phyloP scores from a whole-genome alignment of 2,888 invertebrate species.

The Machimus rusticus region DNA sequence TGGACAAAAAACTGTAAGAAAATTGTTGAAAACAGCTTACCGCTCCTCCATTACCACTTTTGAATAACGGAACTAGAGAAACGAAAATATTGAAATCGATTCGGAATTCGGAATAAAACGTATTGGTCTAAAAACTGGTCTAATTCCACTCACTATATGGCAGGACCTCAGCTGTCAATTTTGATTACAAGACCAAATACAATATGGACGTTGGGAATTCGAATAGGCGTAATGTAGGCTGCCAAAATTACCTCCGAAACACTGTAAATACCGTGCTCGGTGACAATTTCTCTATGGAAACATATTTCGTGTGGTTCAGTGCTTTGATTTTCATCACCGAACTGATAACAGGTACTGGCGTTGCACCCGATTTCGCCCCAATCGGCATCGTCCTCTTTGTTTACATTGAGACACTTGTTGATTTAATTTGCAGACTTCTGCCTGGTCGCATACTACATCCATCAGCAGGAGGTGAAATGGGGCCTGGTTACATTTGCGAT shows the following conservation, averaged over 20 bases:
- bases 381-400: slow-evolving; percentile 31
- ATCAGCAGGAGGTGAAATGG: slow-evolving; percentile 47
- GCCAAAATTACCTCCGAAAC: slow-evolving; percentile 42
- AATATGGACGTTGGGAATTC: slow-evolving; percentile 48
- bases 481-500: slow-evolving; percentile 47
- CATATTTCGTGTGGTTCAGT: slow-evolving; percentile 50
- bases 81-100: neutral
- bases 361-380: neutral
- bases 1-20: too few relatives aligned
- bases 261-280: slow-evolving; percentile 24
- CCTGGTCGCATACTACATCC: slow-evolving; percentile 48
- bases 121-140: neutral
- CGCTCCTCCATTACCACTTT: neutral
- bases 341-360: slow-evolving; percentile 46
- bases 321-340: slow-evolving; percentile 49
- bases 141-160: neutral
- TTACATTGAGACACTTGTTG: slow-evolving; percentile 39
- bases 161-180: neutral
- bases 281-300: slow-evolving; percentile 48
- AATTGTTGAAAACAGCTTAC: too few relatives aligned
- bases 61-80: neutral
- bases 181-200: slow-evolving; percentile 7
- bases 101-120: neutral
- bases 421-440: slow-evolving; percentile 46
- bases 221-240: slow-evolving; percentile 42